phyloP scores from a whole-genome alignment of 1,140 invertebrate species.

The Penaeus indicus region DNA sequence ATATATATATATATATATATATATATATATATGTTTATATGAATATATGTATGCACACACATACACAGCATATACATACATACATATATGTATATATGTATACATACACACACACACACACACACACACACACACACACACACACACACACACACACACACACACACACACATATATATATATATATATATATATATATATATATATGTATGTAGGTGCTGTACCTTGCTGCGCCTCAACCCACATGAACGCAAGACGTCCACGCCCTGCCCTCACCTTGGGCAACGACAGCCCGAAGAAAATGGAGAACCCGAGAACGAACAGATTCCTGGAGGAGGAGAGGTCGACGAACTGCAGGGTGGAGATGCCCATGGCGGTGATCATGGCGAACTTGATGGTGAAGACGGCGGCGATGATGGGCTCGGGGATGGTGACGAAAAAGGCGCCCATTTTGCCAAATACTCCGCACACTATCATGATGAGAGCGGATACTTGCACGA shows the following conservation, averaged over 20 bases:
- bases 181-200: no score
- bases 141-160: no score
- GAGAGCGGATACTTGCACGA: constrained; percentile 84
- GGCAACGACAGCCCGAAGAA: constrained; percentile 75
- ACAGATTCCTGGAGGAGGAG: constrained; percentile 78
- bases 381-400: constrained; percentile 90
- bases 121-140: no score
- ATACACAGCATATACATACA: no score
- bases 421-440: constrained; percentile 90
- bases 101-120: no score
- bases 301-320: constrained; percentile 89
- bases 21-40: constrained; percentile 1
- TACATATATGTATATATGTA: not conserved
- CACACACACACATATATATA: not conserved
- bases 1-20: not conserved
- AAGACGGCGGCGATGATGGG: constrained; percentile 89
- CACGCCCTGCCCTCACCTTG: constrained; percentile 20
- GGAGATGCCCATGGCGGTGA: constrained; percentile 77
- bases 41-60: not conserved
- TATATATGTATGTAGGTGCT: no score
- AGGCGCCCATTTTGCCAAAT: constrained; percentile 85
- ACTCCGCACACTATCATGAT: constrained; percentile 86
- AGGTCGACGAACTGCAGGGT: constrained; percentile 71
- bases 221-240: no score
- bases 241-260: no score